Percentiles rank a stretch among this genome's conserved stretches.
Conservation (phyloP, 2,888 invertebrate genomes). For the Ophioninae sp. region DNA sequence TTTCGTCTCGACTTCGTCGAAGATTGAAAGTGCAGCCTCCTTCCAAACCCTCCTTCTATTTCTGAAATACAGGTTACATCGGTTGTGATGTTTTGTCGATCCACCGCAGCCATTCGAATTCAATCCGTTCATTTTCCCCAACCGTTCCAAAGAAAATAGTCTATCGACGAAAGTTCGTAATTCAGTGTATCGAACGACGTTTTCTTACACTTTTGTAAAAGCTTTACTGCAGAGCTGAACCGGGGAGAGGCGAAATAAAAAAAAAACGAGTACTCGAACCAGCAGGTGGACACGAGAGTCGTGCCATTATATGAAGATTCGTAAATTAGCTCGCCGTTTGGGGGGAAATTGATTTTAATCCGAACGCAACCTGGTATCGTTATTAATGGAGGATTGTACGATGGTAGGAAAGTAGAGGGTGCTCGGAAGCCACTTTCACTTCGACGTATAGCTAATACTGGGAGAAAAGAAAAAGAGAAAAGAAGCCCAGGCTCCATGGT, state of each 20-base stretch:
- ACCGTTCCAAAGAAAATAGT: neutral
- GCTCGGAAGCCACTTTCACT: constrained; percentile 41
- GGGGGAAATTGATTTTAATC: constrained; percentile 72
- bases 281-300: constrained; percentile 48
- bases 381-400: constrained; percentile 68
- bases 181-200: neutral
- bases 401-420: constrained; percentile 32
- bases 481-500: constrained; percentile 38
- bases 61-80: neutral
- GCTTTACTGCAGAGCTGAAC: neutral
- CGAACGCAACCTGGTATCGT: constrained; percentile 65
- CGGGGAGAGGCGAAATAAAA: constrained; percentile 29
- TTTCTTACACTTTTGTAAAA: neutral
- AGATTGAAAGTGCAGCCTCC: neutral
- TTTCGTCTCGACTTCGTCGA: too few relatives aligned
- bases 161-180: neutral
- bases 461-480: constrained; percentile 59
- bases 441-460: constrained; percentile 33
- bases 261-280: constrained; percentile 12
- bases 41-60: neutral
- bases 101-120: neutral
- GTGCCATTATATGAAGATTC: constrained; percentile 62
- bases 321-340: constrained; percentile 66
- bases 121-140: neutral
- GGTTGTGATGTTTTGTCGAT: neutral